Evolutionary conservation across 2,797 vertebrate genomes (phyloP).

Genomic region (Centropyge bicolor): DNA sequence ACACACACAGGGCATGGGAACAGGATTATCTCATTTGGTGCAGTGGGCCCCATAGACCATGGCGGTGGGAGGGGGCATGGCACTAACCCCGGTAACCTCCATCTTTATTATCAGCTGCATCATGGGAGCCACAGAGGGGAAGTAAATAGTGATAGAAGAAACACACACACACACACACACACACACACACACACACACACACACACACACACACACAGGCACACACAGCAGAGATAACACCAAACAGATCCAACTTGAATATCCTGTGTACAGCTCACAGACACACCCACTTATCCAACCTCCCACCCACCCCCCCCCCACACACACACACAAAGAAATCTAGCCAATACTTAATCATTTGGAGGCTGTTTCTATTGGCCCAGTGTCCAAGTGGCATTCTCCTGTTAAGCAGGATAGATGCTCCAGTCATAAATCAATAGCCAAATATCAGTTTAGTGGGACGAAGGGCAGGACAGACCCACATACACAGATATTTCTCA

Average conservation of each 20-base stretch:
- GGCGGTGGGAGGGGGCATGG: not conserved
- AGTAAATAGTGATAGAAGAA: conserved; percentile 30
- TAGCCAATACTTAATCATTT: conserved; percentile 19
- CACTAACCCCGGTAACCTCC: conserved; percentile 41
- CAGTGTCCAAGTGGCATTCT: conserved; percentile 3
- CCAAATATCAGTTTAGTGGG: conserved; percentile 28
- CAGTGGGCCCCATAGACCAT: conserved; percentile 28
- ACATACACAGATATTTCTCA: not conserved
- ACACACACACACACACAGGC: conserved; percentile 2
- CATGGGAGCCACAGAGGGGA: conserved; percentile 33
- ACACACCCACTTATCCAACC: not conserved
- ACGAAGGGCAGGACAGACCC: not conserved
- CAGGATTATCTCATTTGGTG: conserved; percentile 33
- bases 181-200: no score
- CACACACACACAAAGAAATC: not conserved
- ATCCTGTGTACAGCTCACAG: not conserved
- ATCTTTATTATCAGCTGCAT: conserved; percentile 63
- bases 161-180: not conserved
- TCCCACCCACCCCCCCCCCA: not conserved
- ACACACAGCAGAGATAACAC: conserved; percentile 9
- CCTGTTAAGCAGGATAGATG: conserved; percentile 42
- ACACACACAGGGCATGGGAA: conserved; percentile 14
- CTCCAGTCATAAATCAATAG: conserved; percentile 27
- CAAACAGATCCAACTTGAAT: conserved; percentile 13
- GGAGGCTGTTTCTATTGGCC: conserved; percentile 25